Percentiles rank a stretch among this genome's conserved stretches.
These are phyloP conservation scores for Pangasius mekongensis DNA, from an alignment of 2,797 vertebrate genomes.

Conservation along the genomic window DNA sequence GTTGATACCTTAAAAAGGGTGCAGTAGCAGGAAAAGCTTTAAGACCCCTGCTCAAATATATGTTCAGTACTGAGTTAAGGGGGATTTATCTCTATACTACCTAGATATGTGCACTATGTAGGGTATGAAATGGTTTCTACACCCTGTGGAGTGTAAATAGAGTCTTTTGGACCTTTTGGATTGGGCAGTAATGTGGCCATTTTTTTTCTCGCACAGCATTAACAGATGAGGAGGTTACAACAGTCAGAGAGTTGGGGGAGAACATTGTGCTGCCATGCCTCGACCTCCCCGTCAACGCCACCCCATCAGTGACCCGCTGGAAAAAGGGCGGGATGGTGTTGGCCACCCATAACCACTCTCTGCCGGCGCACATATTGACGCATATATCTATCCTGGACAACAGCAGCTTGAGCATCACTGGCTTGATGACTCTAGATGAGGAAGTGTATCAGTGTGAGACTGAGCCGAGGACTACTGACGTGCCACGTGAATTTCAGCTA, in stretches of 20 bases:
- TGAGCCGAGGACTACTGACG: constrained; percentile 40
- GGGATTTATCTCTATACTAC: neutral
- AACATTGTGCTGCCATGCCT: constrained; percentile 74
- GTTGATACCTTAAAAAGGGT: neutral
- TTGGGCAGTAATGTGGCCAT: neutral
- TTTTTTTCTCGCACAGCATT: neutral
- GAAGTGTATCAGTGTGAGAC: constrained; percentile 82
- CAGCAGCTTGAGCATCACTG: constrained; percentile 74
- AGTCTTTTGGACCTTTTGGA: neutral
- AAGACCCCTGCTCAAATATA: neutral
- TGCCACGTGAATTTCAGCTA: constrained; percentile 65
- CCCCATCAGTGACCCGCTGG: constrained; percentile 73
- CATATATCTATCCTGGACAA: constrained; percentile 67
- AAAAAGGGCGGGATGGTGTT: constrained; percentile 63
- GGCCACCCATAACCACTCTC: neutral
- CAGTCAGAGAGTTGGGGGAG: constrained; percentile 59
- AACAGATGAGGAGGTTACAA: neutral
- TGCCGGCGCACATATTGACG: neutral
- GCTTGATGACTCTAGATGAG: constrained; percentile 71
- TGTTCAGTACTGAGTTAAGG: neutral
- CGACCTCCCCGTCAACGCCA: constrained; percentile 53
- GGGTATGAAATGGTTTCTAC: neutral
- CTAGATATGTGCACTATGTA: neutral
- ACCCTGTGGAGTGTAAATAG: constrained; percentile 13
- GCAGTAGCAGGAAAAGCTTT: neutral